Conservation (phyloP, 2,888 invertebrate species). For the Mimachlamys varia region DNA sequence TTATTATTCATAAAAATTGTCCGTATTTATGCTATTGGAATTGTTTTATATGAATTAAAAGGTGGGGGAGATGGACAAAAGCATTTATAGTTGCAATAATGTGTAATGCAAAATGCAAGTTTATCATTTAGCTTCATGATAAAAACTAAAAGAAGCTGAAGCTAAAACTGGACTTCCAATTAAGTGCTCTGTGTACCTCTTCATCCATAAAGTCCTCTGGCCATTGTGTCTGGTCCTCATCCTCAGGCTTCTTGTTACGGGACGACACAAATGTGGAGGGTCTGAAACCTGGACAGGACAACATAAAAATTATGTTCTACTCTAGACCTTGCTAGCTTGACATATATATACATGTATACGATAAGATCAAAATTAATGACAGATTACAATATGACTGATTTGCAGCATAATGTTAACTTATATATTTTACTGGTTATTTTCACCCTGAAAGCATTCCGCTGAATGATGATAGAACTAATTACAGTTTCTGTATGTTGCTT, state of each 20-base stretch:
- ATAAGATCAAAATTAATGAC: background rate
- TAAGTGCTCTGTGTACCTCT: conserved; percentile 84
- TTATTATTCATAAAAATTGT: background rate
- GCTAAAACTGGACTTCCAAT: too few species aligned
- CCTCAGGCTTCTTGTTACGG: conserved; percentile 86
- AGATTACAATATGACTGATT: too few species aligned
- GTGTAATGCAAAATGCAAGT: too few species aligned
- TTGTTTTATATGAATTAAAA: background rate
- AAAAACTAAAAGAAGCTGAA: too few species aligned
- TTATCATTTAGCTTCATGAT: too few species aligned
- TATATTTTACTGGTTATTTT: too few species aligned
- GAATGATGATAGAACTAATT: too few species aligned
- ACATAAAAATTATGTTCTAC: background rate
- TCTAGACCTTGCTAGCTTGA: background rate
- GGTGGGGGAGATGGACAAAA: background rate
- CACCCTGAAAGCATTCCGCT: too few species aligned
- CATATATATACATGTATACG: background rate
- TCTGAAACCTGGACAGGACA: conserved; percentile 88
- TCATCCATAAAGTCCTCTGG: conserved; percentile 99
- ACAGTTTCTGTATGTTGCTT: too few species aligned
- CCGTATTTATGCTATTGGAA: background rate
- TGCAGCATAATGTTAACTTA: too few species aligned
- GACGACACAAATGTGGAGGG: conserved; percentile 96
- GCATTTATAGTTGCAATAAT: too few species aligned
- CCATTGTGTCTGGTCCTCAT: conserved; percentile 83